These are phyloP conservation scores for Onychomys torridus DNA, from an alignment of 2,797 vertebrate species.

Conservation along the genomic window DNA sequence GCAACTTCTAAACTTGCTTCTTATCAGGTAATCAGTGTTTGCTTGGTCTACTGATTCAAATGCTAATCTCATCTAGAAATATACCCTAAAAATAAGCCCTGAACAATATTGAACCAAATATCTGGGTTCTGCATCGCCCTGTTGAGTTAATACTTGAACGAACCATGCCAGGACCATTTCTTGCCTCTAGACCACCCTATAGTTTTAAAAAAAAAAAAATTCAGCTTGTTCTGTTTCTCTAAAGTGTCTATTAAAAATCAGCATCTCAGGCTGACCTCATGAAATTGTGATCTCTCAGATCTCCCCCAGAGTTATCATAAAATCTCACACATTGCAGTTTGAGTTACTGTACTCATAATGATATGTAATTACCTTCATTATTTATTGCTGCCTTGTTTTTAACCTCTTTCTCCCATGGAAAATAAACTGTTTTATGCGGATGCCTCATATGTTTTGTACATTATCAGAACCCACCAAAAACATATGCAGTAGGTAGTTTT, in stretches of 20 bases:
- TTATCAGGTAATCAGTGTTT: neutral
- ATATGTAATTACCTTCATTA: neutral
- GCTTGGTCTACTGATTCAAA: neutral
- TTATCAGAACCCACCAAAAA: slow-evolving; percentile 29
- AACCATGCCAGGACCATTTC: slow-evolving; percentile 10
- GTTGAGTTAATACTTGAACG: slow-evolving; percentile 25
- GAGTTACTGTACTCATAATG: neutral
- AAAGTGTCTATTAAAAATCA: slow-evolving; percentile 34
- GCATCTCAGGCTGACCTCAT: slow-evolving; percentile 33
- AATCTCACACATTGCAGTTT: neutral
- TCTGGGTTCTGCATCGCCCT: neutral
- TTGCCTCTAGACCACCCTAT: neutral
- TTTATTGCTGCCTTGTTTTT: neutral
- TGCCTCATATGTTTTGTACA: neutral
- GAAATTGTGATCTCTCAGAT: slow-evolving; percentile 6
- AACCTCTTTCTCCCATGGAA: neutral
- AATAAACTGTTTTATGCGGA: neutral
- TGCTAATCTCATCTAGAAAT: slow-evolving; percentile 20
- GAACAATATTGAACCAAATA: slow-evolving; percentile 48
- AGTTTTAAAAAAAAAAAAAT: slow-evolving; percentile 16
- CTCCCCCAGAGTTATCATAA: neutral
- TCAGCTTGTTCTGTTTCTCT: slow-evolving; percentile 4
- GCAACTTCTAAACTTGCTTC: neutral
- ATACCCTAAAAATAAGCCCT: neutral
- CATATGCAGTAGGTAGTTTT: neutral